Evolutionary conservation across 2,888 invertebrate species (phyloP).

Genomic region (Deilephila porcellus): DNA sequence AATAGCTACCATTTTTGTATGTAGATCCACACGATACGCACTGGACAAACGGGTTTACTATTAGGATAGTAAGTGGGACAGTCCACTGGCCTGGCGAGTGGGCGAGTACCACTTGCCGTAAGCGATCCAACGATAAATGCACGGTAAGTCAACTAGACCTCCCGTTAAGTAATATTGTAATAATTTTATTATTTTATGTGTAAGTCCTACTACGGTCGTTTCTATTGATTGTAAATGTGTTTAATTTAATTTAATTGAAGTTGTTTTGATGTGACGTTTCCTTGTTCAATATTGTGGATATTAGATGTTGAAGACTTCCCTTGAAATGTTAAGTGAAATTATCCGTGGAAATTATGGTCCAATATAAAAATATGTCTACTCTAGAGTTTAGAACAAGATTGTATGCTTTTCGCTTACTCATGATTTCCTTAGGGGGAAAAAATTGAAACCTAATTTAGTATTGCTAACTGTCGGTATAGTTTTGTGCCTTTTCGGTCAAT

Average conservation of each 20-base stretch:
- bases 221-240: not conserved
- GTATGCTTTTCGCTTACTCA: too few relatives aligned
- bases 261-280: too few relatives aligned
- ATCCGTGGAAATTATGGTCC: too few relatives aligned
- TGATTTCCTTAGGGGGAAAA: too few relatives aligned
- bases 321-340: too few relatives aligned
- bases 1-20: conserved; percentile 24
- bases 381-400: too few relatives aligned
- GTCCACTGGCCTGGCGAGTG: conserved; percentile 16
- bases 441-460: too few relatives aligned
- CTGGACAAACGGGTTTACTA: conserved; percentile 20
- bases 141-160: conserved; percentile 10
- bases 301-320: not conserved
- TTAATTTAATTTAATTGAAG: conserved; percentile 5
- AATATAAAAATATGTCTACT: too few relatives aligned
- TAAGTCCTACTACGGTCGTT: not conserved
- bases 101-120: not conserved
- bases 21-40: conserved; percentile 2
- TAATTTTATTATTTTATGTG: conserved; percentile 23
- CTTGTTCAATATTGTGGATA: not conserved
- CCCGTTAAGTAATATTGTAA: conserved; percentile 24
- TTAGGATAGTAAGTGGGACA: conserved; percentile 23
- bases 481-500: too few relatives aligned
- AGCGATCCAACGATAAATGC: conserved; percentile 7
- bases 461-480: too few relatives aligned